A percentile compares a stretch with the other conserved stretches of the same genome.
phyloP scores from a whole-genome alignment of 2,113 vertebrate genomes.

The Condylura cristata region DNA sequence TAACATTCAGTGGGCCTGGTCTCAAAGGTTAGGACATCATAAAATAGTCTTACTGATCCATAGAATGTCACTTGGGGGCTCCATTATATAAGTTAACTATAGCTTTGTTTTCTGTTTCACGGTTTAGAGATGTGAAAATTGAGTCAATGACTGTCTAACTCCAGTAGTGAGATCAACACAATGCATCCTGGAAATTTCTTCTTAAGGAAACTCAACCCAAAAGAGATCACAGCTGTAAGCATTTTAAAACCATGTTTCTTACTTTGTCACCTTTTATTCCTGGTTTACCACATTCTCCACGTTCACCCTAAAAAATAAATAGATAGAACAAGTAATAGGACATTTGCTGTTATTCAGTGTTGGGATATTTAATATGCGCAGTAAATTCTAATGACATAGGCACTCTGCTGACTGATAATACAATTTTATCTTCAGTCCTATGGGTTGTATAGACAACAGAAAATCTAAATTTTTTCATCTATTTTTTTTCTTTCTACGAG shows the following conservation, averaged over 20 bases:
- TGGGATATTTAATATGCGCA: neutral
- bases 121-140: slow-evolving; percentile 52
- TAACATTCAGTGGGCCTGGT: neutral
- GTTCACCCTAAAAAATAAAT: slow-evolving; percentile 86
- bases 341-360: neutral
- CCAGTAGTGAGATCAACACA: neutral
- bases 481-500: neutral
- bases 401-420: neutral
- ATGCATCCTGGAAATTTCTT: slow-evolving; percentile 34
- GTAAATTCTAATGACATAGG: neutral
- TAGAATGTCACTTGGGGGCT: neutral
- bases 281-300: slow-evolving; percentile 91
- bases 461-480: neutral
- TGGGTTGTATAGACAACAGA: neutral
- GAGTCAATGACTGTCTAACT: neutral
- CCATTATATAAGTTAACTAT: neutral
- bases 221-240: slow-evolving; percentile 1
- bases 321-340: slow-evolving; percentile 64
- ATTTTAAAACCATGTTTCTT: slow-evolving; percentile 75
- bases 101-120: slow-evolving; percentile 45
- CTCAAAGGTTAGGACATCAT: neutral
- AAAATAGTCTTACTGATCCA: neutral
- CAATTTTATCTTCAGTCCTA: neutral
- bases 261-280: slow-evolving; percentile 91
- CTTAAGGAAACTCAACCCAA: neutral